phyloP scores from a whole-genome alignment of 2,888 invertebrate species.

The Nymphalis urticae region DNA sequence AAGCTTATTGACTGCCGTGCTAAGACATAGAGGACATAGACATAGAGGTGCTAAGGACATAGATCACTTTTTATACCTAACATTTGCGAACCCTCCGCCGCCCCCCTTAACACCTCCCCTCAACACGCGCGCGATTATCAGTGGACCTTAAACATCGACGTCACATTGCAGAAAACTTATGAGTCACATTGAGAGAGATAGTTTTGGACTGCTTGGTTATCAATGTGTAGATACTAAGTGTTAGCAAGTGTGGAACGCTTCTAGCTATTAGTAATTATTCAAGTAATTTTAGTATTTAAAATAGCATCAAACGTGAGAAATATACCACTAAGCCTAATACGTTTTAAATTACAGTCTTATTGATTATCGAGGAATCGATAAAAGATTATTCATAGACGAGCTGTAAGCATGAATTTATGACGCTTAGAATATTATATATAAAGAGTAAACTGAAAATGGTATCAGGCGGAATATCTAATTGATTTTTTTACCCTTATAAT shows the following conservation, averaged over 20 bases:
- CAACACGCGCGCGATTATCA: too few relatives aligned
- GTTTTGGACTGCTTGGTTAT: too few relatives aligned
- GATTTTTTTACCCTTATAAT: neutral
- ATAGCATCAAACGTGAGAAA: neutral
- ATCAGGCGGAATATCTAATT: neutral
- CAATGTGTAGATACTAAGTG: too few relatives aligned
- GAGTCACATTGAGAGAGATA: too few relatives aligned
- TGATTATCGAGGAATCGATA: constrained; percentile 30
- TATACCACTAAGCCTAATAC: constrained; percentile 16
- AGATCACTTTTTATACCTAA: too few relatives aligned
- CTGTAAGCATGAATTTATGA: constrained; percentile 47
- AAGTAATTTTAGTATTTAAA: constrained; percentile 1
- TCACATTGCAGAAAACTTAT: too few relatives aligned
- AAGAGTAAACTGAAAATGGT: neutral
- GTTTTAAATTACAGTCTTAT: constrained; percentile 15
- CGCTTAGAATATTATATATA: constrained; percentile 40
- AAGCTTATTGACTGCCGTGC: too few relatives aligned
- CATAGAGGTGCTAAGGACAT: too few relatives aligned
- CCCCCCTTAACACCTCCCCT: too few relatives aligned
- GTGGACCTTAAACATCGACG: too few relatives aligned
- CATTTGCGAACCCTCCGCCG: too few relatives aligned
- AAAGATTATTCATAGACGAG: constrained; percentile 34
- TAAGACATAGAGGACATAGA: too few relatives aligned
- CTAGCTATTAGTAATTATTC: neutral
- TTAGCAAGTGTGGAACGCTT: neutral